These are phyloP conservation scores for Pissodes strobi DNA, from an alignment of 1,140 invertebrate genomes.

Conservation along the genomic window DNA sequence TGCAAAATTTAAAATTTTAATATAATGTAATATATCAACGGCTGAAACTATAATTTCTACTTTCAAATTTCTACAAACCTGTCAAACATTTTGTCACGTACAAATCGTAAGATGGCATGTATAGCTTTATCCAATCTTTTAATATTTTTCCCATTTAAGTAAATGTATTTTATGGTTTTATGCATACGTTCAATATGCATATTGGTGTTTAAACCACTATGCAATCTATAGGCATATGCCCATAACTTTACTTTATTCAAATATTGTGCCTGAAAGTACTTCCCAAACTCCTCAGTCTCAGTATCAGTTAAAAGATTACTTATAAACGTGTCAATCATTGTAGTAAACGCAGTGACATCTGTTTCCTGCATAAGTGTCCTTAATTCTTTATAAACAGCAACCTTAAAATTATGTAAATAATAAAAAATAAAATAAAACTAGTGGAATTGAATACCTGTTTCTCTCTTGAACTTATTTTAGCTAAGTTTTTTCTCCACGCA, in stretches of 20 bases:
- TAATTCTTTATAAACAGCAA: too few species aligned
- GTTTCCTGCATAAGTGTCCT: too few species aligned
- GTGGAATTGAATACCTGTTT: slow-evolving; percentile 31
- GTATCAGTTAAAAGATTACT: too few species aligned
- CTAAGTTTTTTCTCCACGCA: slow-evolving; percentile 15
- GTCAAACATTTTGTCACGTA: slow-evolving; percentile 26
- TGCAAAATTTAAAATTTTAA: too few species aligned
- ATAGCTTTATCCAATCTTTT: slow-evolving; percentile 29
- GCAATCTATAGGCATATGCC: slow-evolving; percentile 20
- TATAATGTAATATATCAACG: neutral
- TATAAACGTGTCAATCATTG: too few species aligned
- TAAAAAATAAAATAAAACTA: neutral
- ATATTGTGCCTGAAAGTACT: slow-evolving; percentile 28
- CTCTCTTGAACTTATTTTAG: slow-evolving; percentile 18
- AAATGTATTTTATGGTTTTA: slow-evolving; percentile 25
- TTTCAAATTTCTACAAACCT: neutral
- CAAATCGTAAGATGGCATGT: slow-evolving; percentile 12
- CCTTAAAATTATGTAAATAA: neutral
- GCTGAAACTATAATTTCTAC: neutral
- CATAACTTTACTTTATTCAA: slow-evolving; percentile 5
- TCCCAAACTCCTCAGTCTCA: slow-evolving; percentile 2
- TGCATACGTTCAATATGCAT: slow-evolving; percentile 29
- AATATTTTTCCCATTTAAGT: slow-evolving; percentile 7
- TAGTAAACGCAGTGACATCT: too few species aligned
- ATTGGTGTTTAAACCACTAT: slow-evolving; percentile 19